Base-by-base conservation (phyloP, 2,888 invertebrate species). In the Tenthredo amoena region DNA sequence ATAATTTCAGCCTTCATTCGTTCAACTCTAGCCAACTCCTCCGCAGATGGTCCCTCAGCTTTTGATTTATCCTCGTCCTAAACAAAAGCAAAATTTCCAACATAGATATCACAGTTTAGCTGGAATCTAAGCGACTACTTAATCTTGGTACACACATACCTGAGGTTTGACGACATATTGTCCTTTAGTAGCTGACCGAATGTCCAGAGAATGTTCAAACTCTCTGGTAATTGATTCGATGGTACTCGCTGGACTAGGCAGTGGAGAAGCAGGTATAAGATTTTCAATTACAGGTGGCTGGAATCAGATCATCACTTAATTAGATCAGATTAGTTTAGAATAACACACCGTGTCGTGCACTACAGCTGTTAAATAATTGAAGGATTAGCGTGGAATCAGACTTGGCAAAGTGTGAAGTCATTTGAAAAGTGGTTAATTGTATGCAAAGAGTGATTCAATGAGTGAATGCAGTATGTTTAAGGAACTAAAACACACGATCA, bases 151-250 rank as follows among this genome's bases (percentile, higher is more conserved):
- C 58, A 58, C 47, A 87, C 89, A 89, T 92, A 95, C 95, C 94
- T 95, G 95, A 72, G 95, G 95, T 89, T 95, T 95, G 79, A 96
- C 95, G 87, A 95, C 95, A 89, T 95, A 95, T 89, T 94, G 94
- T 91, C 96, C 96, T 93, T 95, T 95, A 31, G 95, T 95, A 15
- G 96, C 95, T 86, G 95, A 95, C 87, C 95, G 94, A 87, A 96
- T 94, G 90, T 96, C 96, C 84, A 98, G 95, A 40, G 97, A 97
- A 93, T 97, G 97, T 92, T 98, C 98, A 90, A 98, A 96, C 94
- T 98, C 98, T 91, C 96, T 94, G 2, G 97, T 96, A 86, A 97
- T 94, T 0, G 96, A 97, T 92, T 97, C 97, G 87, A 97, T 96
- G 74, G 97, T 97, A 93, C 96, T 96, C 79, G 96, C 96, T 31